Percentiles rank a stretch among this genome's conserved stretches.
Conservation (phyloP, 2,113 vertebrate genomes). For the Otis tarda region DNA sequence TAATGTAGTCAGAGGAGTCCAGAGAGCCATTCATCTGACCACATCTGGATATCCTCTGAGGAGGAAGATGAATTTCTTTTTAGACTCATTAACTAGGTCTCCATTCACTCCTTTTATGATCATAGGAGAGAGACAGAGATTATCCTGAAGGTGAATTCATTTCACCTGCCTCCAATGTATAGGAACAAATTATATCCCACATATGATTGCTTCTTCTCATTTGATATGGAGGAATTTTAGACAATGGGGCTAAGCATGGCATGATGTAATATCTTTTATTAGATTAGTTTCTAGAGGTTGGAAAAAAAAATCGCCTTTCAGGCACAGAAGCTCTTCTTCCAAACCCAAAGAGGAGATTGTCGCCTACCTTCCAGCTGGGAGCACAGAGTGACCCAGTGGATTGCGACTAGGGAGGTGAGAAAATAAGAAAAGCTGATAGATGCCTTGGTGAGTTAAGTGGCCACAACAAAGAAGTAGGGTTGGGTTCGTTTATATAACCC, state of each 20-base stretch:
- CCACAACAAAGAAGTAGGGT: neutral
- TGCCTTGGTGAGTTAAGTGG: neutral
- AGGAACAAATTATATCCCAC: neutral
- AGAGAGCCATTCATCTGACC: neutral
- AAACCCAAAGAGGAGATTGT: neutral
- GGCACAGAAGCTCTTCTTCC: neutral
- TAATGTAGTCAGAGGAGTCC: neutral
- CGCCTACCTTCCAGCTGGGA: neutral
- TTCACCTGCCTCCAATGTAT: neutral
- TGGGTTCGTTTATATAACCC: neutral
- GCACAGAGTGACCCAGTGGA: neutral
- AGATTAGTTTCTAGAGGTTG: neutral
- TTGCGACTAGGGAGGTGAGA: neutral
- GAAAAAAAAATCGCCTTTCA: accelerated
- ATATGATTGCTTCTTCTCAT: neutral
- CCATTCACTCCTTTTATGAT: neutral
- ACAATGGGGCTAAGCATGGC: accelerated
- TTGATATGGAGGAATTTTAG: neutral
- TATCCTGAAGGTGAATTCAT: neutral
- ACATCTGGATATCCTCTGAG: neutral
- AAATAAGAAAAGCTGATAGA: neutral
- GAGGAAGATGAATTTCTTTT: neutral
- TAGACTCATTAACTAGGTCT: neutral
- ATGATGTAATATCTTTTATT: neutral
- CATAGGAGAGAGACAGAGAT: neutral